phyloP scores from a whole-genome alignment of 2,888 invertebrate genomes.

The Bursaphelenchus okinawaensis region DNA sequence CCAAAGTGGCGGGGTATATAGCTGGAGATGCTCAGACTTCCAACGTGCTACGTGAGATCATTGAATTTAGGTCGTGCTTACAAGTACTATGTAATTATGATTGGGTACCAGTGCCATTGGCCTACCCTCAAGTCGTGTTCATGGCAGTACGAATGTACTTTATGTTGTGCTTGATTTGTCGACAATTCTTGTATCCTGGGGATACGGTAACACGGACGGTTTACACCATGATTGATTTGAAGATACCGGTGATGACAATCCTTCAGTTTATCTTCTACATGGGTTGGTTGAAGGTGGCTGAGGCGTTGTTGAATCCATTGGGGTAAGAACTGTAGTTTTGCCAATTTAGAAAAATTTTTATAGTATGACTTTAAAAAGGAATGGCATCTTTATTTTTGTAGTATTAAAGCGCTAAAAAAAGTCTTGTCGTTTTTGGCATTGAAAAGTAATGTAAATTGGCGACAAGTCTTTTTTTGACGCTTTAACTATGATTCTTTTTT shows the following conservation, averaged over 20 bases:
- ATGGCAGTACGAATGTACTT: constrained; percentile 46
- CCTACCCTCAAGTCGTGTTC: constrained; percentile 49
- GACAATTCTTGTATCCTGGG: constrained; percentile 33
- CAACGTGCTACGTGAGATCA: constrained; percentile 21
- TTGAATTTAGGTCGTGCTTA: constrained; percentile 14
- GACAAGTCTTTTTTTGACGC: not conserved
- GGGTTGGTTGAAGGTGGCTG: constrained; percentile 54
- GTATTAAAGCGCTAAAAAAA: no score
- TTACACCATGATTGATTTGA: constrained; percentile 30
- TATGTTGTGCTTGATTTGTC: constrained; percentile 40
- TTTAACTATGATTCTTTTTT: not conserved
- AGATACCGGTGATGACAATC: constrained; percentile 49
- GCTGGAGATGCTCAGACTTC: constrained; percentile 16
- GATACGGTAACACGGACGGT: constrained; percentile 9
- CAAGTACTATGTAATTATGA: constrained; percentile 31
- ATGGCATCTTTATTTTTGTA: no score
- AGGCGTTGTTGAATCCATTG: constrained; percentile 49
- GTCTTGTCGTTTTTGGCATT: no score
- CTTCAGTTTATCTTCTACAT: constrained; percentile 48
- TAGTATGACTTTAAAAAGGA: no score
- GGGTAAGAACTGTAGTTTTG: no score
- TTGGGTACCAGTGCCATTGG: constrained; percentile 35
- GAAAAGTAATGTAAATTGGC: no score
- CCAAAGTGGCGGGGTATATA: constrained; percentile 20
- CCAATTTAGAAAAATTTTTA: no score